Conservation (phyloP, 2,113 vertebrate species). For the Tachuris rubrigastra region DNA sequence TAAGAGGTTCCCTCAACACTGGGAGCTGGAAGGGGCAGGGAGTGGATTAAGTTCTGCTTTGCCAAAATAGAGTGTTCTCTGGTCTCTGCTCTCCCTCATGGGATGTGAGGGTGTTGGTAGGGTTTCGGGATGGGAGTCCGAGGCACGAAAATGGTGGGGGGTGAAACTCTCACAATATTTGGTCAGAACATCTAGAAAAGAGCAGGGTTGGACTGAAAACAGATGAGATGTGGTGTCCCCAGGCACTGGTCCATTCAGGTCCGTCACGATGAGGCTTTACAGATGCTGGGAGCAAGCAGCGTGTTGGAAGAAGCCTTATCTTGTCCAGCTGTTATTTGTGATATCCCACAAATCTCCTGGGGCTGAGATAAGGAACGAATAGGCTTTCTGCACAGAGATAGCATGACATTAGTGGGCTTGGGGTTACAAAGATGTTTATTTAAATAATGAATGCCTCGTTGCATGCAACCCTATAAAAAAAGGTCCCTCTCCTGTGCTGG, state of each 20-base stretch:
- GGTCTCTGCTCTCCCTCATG: background rate
- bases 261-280: fast-evolving
- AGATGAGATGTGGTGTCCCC: background rate
- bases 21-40: background rate
- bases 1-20: background rate
- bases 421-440: background rate
- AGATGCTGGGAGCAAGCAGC: background rate
- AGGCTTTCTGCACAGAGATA: background rate
- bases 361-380: background rate
- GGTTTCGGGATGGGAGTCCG: background rate
- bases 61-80: fast-evolving
- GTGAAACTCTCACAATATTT: background rate
- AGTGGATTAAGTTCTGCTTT: background rate
- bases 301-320: background rate
- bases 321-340: background rate
- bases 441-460: background rate
- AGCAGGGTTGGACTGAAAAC: background rate
- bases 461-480: background rate
- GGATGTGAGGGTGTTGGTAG: background rate
- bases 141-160: no score
- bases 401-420: background rate
- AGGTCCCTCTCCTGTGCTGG: fast-evolving
- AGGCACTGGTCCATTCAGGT: background rate
- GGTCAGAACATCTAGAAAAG: background rate
- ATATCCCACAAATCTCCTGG: background rate